These are phyloP conservation scores for Drosophila tanythrix DNA, from an alignment of 2,888 invertebrate genomes.

Conservation along the genomic window DNA sequence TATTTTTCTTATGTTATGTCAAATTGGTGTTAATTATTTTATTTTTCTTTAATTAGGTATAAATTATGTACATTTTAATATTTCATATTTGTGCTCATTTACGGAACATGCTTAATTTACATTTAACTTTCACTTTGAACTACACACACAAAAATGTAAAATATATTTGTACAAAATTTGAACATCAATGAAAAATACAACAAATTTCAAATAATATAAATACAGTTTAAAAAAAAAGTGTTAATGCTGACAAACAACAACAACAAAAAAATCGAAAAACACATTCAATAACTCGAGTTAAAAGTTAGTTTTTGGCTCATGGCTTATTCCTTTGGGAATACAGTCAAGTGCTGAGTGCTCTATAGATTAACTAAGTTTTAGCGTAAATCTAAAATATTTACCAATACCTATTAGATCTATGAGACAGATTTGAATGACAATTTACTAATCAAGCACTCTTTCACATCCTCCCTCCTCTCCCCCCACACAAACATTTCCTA, in stretches of 20 bases:
- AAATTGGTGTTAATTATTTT: slow-evolving; percentile 39
- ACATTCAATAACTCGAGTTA: slow-evolving; percentile 23
- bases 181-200: slow-evolving; percentile 22
- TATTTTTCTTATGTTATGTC: slow-evolving; percentile 28
- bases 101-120: slow-evolving; percentile 20
- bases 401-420: slow-evolving; percentile 10
- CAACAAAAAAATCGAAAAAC: background rate
- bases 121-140: slow-evolving; percentile 33
- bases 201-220: slow-evolving; percentile 9
- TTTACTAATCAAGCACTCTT: slow-evolving; percentile 62
- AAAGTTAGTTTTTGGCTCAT: slow-evolving; percentile 26
- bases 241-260: slow-evolving; percentile 12
- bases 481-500: background rate
- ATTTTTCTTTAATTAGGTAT: slow-evolving; percentile 9
- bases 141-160: slow-evolving; percentile 77
- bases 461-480: slow-evolving; percentile 4
- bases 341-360: slow-evolving; percentile 30
- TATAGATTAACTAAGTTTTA: slow-evolving; percentile 35
- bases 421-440: slow-evolving; percentile 52
- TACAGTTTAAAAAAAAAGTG: slow-evolving; percentile 1
- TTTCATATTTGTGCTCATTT: slow-evolving; percentile 32
- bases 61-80: slow-evolving; percentile 15
- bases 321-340: slow-evolving; percentile 23
- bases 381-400: slow-evolving; percentile 28
- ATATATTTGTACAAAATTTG: slow-evolving; percentile 60